Evolutionary conservation across 2,797 vertebrate species (phyloP).

Genomic region (Chromobotia macracanthus): DNA sequence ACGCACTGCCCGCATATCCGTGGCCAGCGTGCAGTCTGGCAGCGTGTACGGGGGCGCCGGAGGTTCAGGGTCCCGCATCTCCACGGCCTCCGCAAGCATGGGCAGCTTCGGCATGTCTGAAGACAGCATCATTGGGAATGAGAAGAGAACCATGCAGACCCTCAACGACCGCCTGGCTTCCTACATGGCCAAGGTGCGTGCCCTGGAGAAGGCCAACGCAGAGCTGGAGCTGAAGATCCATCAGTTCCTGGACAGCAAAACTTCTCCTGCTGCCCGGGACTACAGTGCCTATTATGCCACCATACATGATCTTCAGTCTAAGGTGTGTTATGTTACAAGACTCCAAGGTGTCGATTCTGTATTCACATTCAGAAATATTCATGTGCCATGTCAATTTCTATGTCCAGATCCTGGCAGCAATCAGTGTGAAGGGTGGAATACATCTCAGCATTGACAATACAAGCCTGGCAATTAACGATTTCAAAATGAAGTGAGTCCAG

Average conservation of each 20-base stretch:
- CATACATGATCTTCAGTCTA: conserved; percentile 78
- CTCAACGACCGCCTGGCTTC: conserved; percentile 86
- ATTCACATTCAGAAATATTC: neutral
- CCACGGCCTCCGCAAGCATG: neutral
- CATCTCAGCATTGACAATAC: conserved; percentile 74
- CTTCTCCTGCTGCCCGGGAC: conserved; percentile 70
- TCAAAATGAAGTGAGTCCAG: conserved; percentile 62
- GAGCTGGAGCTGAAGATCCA: conserved; percentile 86
- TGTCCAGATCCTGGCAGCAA: conserved; percentile 70
- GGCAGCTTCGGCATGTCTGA: neutral
- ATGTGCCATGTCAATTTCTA: neutral
- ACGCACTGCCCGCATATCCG: neutral
- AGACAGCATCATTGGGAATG: conserved; percentile 25
- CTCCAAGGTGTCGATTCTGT: neutral
- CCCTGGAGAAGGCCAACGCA: conserved; percentile 81
- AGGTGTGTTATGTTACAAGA: conserved; percentile 71
- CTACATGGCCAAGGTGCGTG: conserved; percentile 83
- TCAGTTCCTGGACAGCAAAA: conserved; percentile 75
- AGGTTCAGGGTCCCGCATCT: conserved; percentile 60
- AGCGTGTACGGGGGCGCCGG: conserved; percentile 72
- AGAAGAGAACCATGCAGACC: conserved; percentile 84
- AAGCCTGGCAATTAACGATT: conserved; percentile 75
- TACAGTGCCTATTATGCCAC: conserved; percentile 67
- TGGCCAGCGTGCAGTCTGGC: conserved; percentile 51
- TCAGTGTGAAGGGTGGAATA: conserved; percentile 67